Base-by-base conservation (phyloP, 2,113 vertebrate genomes). In the Ranitomeya imitator region DNA sequence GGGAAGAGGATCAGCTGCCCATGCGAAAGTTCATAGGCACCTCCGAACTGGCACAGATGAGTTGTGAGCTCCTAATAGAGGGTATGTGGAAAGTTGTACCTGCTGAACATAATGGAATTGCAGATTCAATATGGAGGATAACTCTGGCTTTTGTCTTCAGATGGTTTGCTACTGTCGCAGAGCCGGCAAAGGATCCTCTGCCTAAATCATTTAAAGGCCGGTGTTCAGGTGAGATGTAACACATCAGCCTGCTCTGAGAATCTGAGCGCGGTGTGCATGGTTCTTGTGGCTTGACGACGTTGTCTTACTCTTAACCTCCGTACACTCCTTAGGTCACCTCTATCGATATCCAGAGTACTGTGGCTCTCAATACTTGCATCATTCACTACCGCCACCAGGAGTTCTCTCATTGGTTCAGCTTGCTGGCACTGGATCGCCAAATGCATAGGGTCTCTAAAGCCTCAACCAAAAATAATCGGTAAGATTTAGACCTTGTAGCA, bases 331-430 rank as follows among this genome's bases (percentile, higher is more conserved):
- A 99, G 98, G 96, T 98, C 88, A 97, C 97, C 81, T 97, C 97
- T 52, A 95, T 96, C 54, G 97, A 99, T 89, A 94, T 99, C 85
- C 95, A 95, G 0, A 96, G 96, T 71, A 96, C 95, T 1, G 91
- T 99, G 65, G 92, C 95, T 45, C 92, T 98, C 91, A 99, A 95
- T 91, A 99, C 98, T 79, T 99, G 97, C 92, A 98, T 99, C 91
- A 94, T 99, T 91, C 98, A 99, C 94, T 99, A 99, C 90, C 97
- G 98, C 86, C 98, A 99, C 92, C 97, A 97, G 90, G 98, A 99
- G 93, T 99, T 99, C 90, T 96, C 96, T 0, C 98, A 96, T 90
- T 99, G 98, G 98, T 92, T 98, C 79, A 93, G 95, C 79, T 94
- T 98, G 85, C 92, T 99, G 91, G 94, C 96, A 71, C 94, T 96